Percentiles rank a stretch among this genome's conserved stretches.
These are phyloP conservation scores for Bettongia penicillata DNA, from an alignment of 2,113 vertebrate genomes.

Conservation along the genomic window DNA sequence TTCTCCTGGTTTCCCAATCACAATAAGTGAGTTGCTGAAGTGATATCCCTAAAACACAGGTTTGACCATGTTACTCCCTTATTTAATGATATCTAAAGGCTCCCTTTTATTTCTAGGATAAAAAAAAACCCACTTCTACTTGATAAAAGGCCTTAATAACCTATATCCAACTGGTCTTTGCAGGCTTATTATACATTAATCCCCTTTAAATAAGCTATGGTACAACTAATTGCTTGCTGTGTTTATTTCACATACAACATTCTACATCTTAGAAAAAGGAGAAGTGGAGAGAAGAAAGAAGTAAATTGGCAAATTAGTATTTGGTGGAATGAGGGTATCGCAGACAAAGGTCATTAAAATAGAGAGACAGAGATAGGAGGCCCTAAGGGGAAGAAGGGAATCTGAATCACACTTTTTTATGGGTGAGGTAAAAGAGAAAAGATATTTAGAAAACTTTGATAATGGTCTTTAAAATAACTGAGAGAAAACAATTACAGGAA, in stretches of 20 bases:
- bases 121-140: neutral
- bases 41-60: neutral
- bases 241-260: neutral
- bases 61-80: neutral
- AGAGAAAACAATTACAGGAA: neutral
- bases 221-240: neutral
- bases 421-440: neutral
- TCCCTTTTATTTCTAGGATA: neutral
- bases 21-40: neutral
- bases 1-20: neutral
- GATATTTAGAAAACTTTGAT: neutral
- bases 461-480: neutral
- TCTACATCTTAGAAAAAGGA: neutral
- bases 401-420: neutral
- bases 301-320: neutral
- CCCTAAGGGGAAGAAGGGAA: neutral
- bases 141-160: neutral
- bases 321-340: neutral
- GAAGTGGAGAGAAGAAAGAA: neutral
- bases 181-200: neutral
- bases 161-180: neutral
- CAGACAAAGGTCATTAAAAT: neutral
- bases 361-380: neutral
- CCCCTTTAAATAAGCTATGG: neutral
- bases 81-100: neutral